Base-by-base conservation (phyloP, 2,113 vertebrate species). In the Equus przewalskii region DNA sequence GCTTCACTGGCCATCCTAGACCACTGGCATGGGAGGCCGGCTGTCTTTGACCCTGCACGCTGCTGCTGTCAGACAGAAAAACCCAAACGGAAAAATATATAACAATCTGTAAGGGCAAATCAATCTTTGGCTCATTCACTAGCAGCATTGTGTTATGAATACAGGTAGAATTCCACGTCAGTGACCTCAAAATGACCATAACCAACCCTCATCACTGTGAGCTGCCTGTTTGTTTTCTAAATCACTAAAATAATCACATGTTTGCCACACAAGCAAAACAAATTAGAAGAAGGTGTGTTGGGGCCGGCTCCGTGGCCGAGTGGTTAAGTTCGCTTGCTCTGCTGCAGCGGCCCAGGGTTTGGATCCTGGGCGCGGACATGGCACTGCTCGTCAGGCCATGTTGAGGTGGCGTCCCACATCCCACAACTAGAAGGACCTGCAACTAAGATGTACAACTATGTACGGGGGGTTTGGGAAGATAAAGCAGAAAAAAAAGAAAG, bases 1-100 rank as follows among this genome's bases (percentile, higher is more conserved):
- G 99, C 99, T 99, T 99, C 99, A 99, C 99, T 99, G 99, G 99
- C 99, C 99, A 99, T 99, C 99, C 99, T 99, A 99, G 99, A 99
- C 98, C 99, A 99, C 98, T 99, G 99, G 99, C 99, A 99, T 98
- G 98, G 96, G 98, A 98, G 99, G 99, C 98, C 98, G 95, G 98
- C 98, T 99, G 98, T 98, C 98, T 99, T 98, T 99, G 99, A 99
- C 98, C 99, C 99, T 99, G 99, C 99, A 98, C 99, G 98, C 99
- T 99, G 99, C 95, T 97, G 97, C 96, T 98, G 85, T 81, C 65
- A 80, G 73, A 97, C 56, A 96, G 72, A 97, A 94, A 94, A 69
- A 70, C 7, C 64, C 91, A 95, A 89, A 96, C 0, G n/a, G 95
- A 98, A 51, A 97, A 84, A 80, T 75, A 95, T 76, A 95, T 58